Evolutionary conservation across 2,113 vertebrate species (phyloP).

Genomic region (Meles meles): DNA sequence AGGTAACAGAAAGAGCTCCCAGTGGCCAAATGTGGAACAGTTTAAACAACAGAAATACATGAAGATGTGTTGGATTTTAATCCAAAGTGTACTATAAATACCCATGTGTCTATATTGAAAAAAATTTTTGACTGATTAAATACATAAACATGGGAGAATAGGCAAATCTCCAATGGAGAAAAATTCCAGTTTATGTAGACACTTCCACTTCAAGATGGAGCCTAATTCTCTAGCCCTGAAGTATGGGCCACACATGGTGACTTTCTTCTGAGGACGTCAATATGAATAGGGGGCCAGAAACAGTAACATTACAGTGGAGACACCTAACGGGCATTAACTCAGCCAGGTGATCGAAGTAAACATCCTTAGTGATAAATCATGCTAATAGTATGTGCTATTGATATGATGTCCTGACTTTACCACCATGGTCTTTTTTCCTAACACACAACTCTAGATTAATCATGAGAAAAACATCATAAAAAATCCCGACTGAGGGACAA

Average conservation of each 20-base stretch:
- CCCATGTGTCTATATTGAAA: background rate
- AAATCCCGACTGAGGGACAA: background rate
- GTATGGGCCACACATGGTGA: background rate
- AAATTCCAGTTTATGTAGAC: background rate
- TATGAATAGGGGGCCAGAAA: background rate
- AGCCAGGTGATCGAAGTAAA: background rate
- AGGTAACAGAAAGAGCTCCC: background rate
- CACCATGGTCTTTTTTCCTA: background rate
- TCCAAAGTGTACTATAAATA: background rate
- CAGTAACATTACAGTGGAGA: background rate
- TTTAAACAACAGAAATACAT: background rate
- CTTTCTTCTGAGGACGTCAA: background rate
- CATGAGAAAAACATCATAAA: background rate
- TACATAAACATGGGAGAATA: background rate
- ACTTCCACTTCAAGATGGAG: background rate
- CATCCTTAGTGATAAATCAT: background rate
- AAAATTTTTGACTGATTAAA: background rate
- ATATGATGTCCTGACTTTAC: background rate
- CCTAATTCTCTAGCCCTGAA: background rate
- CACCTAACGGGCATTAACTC: background rate
- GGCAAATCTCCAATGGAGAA: background rate
- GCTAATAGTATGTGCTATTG: background rate
- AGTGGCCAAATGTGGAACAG: background rate
- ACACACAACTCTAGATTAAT: background rate
- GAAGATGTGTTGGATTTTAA: background rate